Conservation (phyloP, 2,888 invertebrate species). For the Heteromurus nitidus region DNA sequence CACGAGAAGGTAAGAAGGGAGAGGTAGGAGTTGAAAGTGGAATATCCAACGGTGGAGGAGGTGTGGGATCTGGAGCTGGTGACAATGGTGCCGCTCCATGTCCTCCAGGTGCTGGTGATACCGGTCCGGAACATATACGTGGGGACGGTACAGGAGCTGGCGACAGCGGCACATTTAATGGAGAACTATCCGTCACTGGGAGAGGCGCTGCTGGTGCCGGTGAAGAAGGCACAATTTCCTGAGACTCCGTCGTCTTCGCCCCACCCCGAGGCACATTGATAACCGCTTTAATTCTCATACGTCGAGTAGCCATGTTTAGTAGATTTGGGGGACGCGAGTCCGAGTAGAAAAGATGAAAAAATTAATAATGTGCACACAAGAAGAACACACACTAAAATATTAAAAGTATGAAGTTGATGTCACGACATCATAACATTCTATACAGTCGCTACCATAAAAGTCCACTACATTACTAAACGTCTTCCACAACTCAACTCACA, state of each 20-base stretch:
- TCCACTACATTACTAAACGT: neutral
- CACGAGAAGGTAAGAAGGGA: neutral
- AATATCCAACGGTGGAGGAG: neutral
- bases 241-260: constrained; percentile 29
- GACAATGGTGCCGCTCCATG: neutral
- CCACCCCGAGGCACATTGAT: constrained; percentile 67
- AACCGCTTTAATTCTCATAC: constrained; percentile 71
- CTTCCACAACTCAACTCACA: neutral
- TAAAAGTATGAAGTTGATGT: neutral
- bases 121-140: too few relatives aligned
- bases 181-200: neutral
- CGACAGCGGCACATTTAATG: neutral
- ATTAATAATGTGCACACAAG: too few relatives aligned
- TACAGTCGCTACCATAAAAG: neutral
- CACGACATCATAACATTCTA: neutral
- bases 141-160: constrained; percentile 4
- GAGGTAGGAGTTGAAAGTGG: neutral
- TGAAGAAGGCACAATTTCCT: constrained; percentile 16
- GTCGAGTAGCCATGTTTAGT: constrained; percentile 65
- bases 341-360: too few relatives aligned
- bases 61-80: constrained; percentile 9
- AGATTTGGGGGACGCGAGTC: neutral
- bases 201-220: neutral
- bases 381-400: neutral
- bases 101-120: neutral